phyloP scores from a whole-genome alignment of 2,113 vertebrate species.

The Psammodynastes pulverulentus region DNA sequence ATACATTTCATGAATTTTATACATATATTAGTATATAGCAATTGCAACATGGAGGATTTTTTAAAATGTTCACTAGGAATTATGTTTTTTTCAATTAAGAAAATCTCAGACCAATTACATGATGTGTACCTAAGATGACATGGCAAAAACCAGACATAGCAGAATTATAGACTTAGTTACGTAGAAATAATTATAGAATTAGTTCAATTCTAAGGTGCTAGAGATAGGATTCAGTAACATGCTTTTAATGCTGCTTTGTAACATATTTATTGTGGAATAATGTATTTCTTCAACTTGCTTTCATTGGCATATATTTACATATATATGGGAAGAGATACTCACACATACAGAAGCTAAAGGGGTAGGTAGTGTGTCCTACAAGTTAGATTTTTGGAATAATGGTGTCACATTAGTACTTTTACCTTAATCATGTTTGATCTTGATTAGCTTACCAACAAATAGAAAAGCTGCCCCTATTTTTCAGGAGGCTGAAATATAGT shows the following conservation, averaged over 20 bases:
- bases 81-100: not conserved
- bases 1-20: not conserved
- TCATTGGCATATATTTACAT: not conserved
- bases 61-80: not conserved
- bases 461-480: not conserved
- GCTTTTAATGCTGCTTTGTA: not conserved
- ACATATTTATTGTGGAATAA: not conserved
- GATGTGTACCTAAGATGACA: not conserved
- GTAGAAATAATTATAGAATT: not conserved
- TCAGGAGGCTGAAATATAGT: not conserved
- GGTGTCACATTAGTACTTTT: not conserved
- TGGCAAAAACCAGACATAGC: not conserved
- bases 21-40: not conserved
- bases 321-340: not conserved
- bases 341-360: not conserved
- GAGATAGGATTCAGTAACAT: not conserved
- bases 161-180: not conserved
- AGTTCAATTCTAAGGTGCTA: not conserved
- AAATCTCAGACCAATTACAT: not conserved
- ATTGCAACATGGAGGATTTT: not conserved
- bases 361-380: not conserved
- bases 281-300: not conserved
- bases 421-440: not conserved
- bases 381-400: not conserved
- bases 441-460: not conserved